phyloP scores from a whole-genome alignment of 2,888 invertebrate species.

The Thecophora atra region DNA sequence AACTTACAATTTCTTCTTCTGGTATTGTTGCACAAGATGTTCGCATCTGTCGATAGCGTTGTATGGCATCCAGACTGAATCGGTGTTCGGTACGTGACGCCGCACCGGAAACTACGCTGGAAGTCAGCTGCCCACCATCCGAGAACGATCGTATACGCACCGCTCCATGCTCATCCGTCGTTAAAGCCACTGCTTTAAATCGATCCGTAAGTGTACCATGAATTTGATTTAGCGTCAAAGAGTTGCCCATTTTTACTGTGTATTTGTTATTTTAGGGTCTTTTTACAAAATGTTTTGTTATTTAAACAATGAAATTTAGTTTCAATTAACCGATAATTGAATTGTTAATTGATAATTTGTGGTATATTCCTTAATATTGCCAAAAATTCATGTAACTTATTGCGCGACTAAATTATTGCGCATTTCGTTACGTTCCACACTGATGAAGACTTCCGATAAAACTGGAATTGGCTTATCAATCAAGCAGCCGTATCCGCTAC shows the following conservation, averaged over 20 bases:
- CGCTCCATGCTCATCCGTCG: constrained; percentile 56
- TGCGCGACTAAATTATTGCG: not conserved
- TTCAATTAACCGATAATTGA: not conserved
- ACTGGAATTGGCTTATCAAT: constrained; percentile 50
- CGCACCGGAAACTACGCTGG: constrained; percentile 52
- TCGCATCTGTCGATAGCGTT: constrained; percentile 57
- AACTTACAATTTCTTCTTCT: constrained; percentile 60
- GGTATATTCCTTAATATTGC: not conserved
- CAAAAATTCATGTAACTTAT: constrained; percentile 2
- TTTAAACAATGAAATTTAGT: not conserved
- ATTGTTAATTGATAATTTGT: not conserved
- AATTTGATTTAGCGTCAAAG: constrained; percentile 56
- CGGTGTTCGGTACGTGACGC: constrained; percentile 57
- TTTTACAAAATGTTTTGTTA: not conserved
- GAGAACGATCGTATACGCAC: constrained; percentile 61
- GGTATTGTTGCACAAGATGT: constrained; percentile 61
- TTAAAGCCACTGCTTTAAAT: constrained; percentile 57
- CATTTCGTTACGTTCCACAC: constrained; percentile 46
- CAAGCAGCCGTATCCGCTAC: constrained; percentile 44
- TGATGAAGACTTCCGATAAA: constrained; percentile 54
- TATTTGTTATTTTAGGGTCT: not conserved
- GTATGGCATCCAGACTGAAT: constrained; percentile 55
- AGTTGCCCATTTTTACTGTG: constrained; percentile 54
- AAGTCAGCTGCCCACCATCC: constrained; percentile 54
- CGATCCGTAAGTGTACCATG: constrained; percentile 60